Evolutionary conservation across 2,888 invertebrate genomes (phyloP), one percentile per base, ranked within the genome.

Genomic region (Opisthograptis luteolata): DNA sequence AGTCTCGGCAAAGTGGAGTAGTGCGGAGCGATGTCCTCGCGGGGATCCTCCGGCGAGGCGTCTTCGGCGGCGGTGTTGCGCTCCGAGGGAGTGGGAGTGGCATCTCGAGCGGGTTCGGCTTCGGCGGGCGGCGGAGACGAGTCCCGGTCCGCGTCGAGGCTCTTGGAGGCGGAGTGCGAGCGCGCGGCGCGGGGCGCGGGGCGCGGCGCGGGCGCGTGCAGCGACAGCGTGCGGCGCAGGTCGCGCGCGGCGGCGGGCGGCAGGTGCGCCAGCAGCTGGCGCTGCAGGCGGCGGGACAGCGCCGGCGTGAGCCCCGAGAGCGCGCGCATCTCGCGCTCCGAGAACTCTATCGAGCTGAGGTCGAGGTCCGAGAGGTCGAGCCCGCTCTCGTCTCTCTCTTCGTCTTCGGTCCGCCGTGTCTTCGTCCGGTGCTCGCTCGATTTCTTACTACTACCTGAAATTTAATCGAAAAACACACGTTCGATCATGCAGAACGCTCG

Each of bases 261-360:
- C 72, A 95, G 79, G 76, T 94, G 94, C 61, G 94, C 93, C 48
- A 95, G 86, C 64, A 95, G 86, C 79, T 94, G 94, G 53, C 92
- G 93, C 87, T 94, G 94, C 73, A 94, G 93, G 28, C 94, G 92
- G 66, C 94, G 93, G 59, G 94, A 94, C 65, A 95, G 87, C 60
- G 93, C 94, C 20, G 95, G 95, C 63, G 95, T 94, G 61, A 95
- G 91, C 63, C 92, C 94, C 14, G 94, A 94, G 62, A 94, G 85
- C 57, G 94, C 81, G 73, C 93, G 92, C 70, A 94, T 87, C 88
- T 95, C 95, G 72, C 93, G 93, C 80, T 94, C 94, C 62, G 93
- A 93, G 54, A 95, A 85, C 79, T 93, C 92, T 67, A 95, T 90
- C 66, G 93, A 92, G 71, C 93, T 93, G 67, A 95, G 83, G 83